A percentile compares a stretch with the other conserved stretches of the same genome.
Conservation (phyloP, 2,888 invertebrate species). For the Ormyrus nitidulus region DNA sequence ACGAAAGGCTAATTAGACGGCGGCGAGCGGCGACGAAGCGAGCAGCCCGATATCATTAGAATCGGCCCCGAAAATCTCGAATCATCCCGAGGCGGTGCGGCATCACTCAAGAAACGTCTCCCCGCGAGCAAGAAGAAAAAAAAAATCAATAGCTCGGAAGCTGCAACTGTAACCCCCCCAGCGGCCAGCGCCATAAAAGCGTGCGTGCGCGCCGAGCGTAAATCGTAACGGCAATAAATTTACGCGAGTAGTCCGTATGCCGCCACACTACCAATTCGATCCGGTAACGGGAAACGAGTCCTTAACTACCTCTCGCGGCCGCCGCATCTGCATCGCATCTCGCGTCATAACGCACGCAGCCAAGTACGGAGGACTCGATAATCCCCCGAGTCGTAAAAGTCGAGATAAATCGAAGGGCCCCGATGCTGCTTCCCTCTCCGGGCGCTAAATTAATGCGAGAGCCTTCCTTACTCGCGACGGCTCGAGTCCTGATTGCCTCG, state of each 20-base stretch:
- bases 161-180: constrained; percentile 46
- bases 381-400: background rate
- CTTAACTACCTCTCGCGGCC: constrained; percentile 46
- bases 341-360: constrained; percentile 23
- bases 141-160: constrained; percentile 55
- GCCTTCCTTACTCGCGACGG: background rate
- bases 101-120: background rate
- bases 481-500: no score
- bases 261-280: constrained; percentile 57
- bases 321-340: background rate
- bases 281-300: constrained; percentile 62
- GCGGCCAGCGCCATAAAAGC: constrained; percentile 37
- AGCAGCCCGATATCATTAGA: no score
- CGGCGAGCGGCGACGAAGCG: background rate
- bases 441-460: constrained; percentile 2
- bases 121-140: background rate
- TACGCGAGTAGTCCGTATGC: constrained; percentile 46
- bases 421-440: background rate
- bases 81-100: background rate
- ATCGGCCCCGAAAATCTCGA: background rate
- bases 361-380: background rate
- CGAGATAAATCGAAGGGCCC: constrained; percentile 25
- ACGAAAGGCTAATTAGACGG: no score
- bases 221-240: constrained; percentile 59
- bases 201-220: constrained; percentile 42